Evolutionary conservation across 1,140 invertebrate species (phyloP), one percentile per base, ranked within the genome.

Genomic region (Aphaenogaster ashmeadi): DNA sequence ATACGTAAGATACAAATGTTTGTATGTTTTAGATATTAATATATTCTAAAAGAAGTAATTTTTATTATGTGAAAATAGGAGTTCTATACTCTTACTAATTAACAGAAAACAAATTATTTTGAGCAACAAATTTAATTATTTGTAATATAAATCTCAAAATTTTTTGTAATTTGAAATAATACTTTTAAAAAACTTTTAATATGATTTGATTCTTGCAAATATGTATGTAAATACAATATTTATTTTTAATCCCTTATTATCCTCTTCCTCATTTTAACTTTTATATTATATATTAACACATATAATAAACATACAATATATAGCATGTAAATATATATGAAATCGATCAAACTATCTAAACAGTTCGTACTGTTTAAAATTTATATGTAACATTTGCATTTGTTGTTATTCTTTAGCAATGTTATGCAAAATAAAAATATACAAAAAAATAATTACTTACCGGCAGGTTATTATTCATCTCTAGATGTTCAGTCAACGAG

Each of bases 361-460:
- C 6, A 21, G n/a, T 15, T 41, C 4, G 18, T 47, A 47, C 41
- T 36, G 9, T 15, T 80, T 52, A 66, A 79, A 79, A 74, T 74
- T 66, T 67, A 80, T 52, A 47, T 33, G 9, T 67, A 15, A 71
- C 36, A 81, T 56, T 72, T 72, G 18, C 36, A 71, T 71, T 81
- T 41, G 21, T 71, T 44, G 47, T 8, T 67, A 56, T 56, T 58
- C n/a, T 41, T 38, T n/a, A 36, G 2, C n/a, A 58, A 72, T 15
- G 0, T 44, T 60, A 36, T 38, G n/a, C 8, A 66, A 21, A 88
- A 66, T 5, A 67, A 27, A 64, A 83, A 74, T 15, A 83, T 27
- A 27, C 27, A 27, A 27, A 27, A 27, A 27, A 27, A 9, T 62
- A 27, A 67, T 50, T 54, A 90, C 90, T 92, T 18, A 90, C 90